Conservation (phyloP, 2,113 vertebrate genomes). For the Neotoma lepida region DNA sequence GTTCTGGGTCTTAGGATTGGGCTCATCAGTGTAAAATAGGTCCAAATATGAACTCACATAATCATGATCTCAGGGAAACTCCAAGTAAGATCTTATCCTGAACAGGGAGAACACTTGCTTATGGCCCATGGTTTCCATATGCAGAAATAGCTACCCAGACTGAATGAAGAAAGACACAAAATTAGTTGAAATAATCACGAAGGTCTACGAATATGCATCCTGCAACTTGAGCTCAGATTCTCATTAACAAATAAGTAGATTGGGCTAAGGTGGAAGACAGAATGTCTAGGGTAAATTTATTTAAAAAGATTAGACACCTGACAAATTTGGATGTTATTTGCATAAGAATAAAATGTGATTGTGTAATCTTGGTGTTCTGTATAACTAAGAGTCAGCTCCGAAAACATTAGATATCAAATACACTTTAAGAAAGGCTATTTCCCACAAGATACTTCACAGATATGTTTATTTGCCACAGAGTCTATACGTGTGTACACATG, state of each 20-base stretch:
- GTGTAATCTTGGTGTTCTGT: slow-evolving; percentile 58
- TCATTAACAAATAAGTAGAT: slow-evolving; percentile 51
- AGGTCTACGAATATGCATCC: slow-evolving; percentile 47
- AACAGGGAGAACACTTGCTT: slow-evolving; percentile 20
- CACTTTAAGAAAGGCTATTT: slow-evolving; percentile 62
- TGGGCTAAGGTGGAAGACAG: slow-evolving; percentile 39
- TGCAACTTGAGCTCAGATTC: slow-evolving; percentile 51
- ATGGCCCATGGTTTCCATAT: not conserved
- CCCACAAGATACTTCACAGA: slow-evolving; percentile 37
- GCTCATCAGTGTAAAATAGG: not conserved
- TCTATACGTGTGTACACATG: slow-evolving; percentile 15
- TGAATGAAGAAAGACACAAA: slow-evolving; percentile 21
- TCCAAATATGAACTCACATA: not conserved
- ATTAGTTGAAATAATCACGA: slow-evolving; percentile 56
- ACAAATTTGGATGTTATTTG: slow-evolving; percentile 58
- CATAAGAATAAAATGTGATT: slow-evolving; percentile 70
- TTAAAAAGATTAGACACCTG: slow-evolving; percentile 50
- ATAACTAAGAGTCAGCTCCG: slow-evolving; percentile 65
- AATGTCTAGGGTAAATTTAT: slow-evolving; percentile 55
- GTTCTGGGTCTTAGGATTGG: not conserved
- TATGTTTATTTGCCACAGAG: slow-evolving; percentile 43
- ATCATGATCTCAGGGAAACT: not conserved
- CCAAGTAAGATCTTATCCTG: slow-evolving; percentile 22
- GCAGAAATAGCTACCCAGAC: slow-evolving; percentile 50
- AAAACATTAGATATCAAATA: slow-evolving; percentile 60